These are phyloP conservation scores for Bubo scandiacus DNA, from an alignment of 2,113 vertebrate genomes.

Conservation along the genomic window DNA sequence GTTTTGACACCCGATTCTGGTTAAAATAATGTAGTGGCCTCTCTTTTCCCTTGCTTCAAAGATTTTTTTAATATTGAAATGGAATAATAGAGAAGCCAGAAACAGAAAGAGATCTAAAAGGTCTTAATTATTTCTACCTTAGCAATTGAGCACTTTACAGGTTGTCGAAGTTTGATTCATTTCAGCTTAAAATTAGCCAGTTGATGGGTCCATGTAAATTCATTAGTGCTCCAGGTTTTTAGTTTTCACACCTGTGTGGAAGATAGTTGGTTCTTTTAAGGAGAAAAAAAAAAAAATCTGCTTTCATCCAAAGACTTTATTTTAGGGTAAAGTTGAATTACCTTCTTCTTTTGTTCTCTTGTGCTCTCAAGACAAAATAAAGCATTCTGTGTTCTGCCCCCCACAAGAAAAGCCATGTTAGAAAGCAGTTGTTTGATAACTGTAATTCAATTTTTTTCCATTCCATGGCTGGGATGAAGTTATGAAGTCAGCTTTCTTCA, in stretches of 20 bases:
- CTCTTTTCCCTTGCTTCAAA: neutral
- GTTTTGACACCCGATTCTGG: neutral
- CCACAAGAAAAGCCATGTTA: neutral
- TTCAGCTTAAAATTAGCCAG: neutral
- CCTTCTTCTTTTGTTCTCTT: neutral
- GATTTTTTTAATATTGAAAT: neutral
- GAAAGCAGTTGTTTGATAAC: neutral
- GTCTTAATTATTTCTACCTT: neutral
- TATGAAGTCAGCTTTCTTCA: neutral
- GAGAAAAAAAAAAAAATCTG: neutral
- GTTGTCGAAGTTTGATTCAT: neutral
- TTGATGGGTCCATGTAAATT: fast-evolving
- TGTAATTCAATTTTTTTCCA: neutral
- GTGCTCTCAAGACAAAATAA: neutral
- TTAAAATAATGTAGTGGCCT: neutral
- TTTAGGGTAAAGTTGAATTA: neutral
- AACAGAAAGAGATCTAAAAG: neutral
- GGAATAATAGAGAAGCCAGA: neutral
- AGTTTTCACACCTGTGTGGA: neutral
- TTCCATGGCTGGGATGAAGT: neutral
- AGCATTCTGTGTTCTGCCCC: neutral
- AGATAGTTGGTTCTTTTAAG: neutral
- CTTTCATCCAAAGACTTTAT: neutral
- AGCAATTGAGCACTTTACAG: neutral
- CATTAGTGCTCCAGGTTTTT: neutral